Percentiles rank a stretch among this genome's conserved stretches.
Evolutionary conservation across 2,888 invertebrate species (phyloP).

Genomic region (Flexamia atlantica): DNA sequence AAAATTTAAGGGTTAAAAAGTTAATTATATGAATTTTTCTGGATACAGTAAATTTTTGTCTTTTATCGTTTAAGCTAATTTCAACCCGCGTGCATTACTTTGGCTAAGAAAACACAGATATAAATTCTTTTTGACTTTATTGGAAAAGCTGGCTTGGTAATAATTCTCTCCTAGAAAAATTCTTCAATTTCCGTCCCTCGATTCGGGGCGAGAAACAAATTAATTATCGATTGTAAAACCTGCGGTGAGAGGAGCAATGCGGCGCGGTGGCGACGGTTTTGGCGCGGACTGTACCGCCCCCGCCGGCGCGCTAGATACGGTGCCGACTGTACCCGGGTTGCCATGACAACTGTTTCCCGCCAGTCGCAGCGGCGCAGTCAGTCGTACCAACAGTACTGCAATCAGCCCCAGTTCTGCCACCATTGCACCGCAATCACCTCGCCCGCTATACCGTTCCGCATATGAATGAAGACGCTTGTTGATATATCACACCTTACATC

Average conservation of each 20-base stretch:
- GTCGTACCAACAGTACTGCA: constrained; percentile 42
- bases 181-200: too few species aligned
- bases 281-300: constrained; percentile 58
- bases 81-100: too few species aligned
- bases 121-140: too few species aligned
- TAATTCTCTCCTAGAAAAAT: too few species aligned
- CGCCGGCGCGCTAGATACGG: constrained; percentile 45
- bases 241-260: background rate
- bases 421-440: constrained; percentile 26
- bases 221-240: background rate
- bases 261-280: background rate
- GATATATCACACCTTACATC: background rate
- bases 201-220: background rate
- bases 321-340: constrained; percentile 51
- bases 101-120: too few species aligned
- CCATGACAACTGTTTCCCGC: constrained; percentile 62
- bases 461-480: constrained; percentile 27
- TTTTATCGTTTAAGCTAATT: too few species aligned
- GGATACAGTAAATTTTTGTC: too few species aligned
- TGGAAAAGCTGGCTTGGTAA: too few species aligned
- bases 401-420: constrained; percentile 18
- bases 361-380: constrained; percentile 50
- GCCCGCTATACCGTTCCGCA: background rate
- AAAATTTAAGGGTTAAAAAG: too few species aligned
- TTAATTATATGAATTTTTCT: too few species aligned